A percentile compares a stretch with the other conserved stretches of the same genome.
phyloP scores from a whole-genome alignment of 1,140 invertebrate genomes.

The Calliphora vicina region DNA sequence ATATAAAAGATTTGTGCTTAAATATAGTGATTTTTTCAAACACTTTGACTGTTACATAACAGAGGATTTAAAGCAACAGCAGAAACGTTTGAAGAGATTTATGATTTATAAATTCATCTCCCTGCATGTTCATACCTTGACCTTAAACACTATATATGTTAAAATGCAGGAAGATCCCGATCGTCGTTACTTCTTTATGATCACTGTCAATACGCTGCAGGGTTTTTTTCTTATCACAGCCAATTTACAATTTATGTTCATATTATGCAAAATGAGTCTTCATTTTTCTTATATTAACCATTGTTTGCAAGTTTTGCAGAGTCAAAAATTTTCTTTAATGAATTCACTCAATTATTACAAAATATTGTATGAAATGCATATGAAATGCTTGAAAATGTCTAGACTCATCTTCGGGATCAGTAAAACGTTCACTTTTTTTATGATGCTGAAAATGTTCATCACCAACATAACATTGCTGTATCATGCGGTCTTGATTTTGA shows the following conservation, averaged over 20 bases:
- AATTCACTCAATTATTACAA: neutral
- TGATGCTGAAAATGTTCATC: neutral
- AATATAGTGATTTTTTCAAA: no score
- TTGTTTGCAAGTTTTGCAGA: neutral
- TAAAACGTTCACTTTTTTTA: neutral
- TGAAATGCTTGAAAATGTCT: neutral
- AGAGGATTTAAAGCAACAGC: no score
- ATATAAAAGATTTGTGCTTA: no score
- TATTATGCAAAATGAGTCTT: neutral
- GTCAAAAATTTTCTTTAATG: no score
- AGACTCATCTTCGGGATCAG: neutral
- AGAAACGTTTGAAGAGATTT: no score
- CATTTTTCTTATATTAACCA: slow-evolving; percentile 10
- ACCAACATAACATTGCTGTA: neutral
- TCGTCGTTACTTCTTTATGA: neutral
- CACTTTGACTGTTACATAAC: no score
- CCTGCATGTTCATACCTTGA: neutral
- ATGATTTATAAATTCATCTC: neutral
- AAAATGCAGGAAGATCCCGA: neutral
- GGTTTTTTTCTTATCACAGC: neutral
- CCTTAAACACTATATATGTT: neutral
- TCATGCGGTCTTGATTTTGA: neutral
- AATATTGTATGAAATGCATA: neutral
- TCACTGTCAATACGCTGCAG: neutral
- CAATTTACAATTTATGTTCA: neutral